A percentile compares a stretch with the other conserved stretches of the same genome.
phyloP scores from a whole-genome alignment of 2,888 invertebrate genomes.

The Aplocera efformata region DNA sequence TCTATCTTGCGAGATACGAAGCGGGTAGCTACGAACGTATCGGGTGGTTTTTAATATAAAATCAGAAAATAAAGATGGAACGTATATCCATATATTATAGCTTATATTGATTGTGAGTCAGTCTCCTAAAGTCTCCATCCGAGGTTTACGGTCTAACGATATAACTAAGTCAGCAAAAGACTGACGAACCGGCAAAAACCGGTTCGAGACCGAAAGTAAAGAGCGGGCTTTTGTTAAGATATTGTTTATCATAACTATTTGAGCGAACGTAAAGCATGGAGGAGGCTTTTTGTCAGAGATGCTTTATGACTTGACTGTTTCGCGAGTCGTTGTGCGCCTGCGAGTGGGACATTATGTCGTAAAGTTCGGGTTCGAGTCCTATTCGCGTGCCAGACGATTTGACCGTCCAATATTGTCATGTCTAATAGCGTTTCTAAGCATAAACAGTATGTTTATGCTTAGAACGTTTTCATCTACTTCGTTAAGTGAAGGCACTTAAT shows the following conservation, averaged over 20 bases:
- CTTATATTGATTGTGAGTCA: conserved; percentile 4
- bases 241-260: conserved; percentile 4
- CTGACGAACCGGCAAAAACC: conserved; percentile 19
- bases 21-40: too few relatives aligned
- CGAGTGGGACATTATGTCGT: conserved; percentile 13
- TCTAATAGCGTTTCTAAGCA: too few relatives aligned
- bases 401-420: too few relatives aligned
- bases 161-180: conserved; percentile 22
- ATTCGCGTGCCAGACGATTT: too few relatives aligned
- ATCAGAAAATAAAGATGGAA: too few relatives aligned
- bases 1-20: too few relatives aligned
- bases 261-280: conserved; percentile 11
- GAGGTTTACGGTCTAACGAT: conserved; percentile 21
- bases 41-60: too few relatives aligned
- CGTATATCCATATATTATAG: too few relatives aligned
- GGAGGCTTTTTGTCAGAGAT: conserved; percentile 19
- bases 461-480: too few relatives aligned
- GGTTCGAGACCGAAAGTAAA: conserved; percentile 6
- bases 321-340: conserved; percentile 10
- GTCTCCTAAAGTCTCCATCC: conserved; percentile 3
- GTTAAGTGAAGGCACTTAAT: too few relatives aligned
- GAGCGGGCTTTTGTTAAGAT: too few relatives aligned
- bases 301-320: conserved; percentile 22
- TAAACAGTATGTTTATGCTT: too few relatives aligned
- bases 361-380: conserved; percentile 1